A percentile compares a stretch with the other conserved stretches of the same genome.
Conservation (phyloP, 2,113 vertebrate species). For the Romanogobio albipinnatus region DNA sequence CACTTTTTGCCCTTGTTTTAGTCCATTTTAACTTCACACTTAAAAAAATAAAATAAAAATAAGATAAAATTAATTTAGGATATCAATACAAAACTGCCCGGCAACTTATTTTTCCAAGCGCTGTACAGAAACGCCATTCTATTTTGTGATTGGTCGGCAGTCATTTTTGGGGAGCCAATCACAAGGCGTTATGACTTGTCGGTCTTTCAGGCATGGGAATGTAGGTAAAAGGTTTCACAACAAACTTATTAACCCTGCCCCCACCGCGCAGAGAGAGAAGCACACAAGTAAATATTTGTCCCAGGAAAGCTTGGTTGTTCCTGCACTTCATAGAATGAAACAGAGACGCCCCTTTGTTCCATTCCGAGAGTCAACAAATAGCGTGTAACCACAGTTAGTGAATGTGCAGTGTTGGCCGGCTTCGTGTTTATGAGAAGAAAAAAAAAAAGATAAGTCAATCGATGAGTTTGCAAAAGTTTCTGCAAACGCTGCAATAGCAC, state of each 20-base stretch:
- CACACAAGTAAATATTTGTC: slow-evolving; percentile 54
- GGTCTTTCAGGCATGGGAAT: slow-evolving; percentile 58
- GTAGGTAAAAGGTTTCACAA: slow-evolving; percentile 74
- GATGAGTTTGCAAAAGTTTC: neutral
- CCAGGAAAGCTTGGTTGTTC: slow-evolving; percentile 6
- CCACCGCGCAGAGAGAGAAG: slow-evolving; percentile 3
- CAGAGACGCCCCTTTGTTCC: slow-evolving; percentile 21
- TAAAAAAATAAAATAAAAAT: neutral
- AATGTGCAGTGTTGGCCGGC: neutral
- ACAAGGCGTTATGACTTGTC: slow-evolving; percentile 13
- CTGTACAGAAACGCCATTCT: slow-evolving; percentile 39
- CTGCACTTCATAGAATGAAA: slow-evolving; percentile 1
- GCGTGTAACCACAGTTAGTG: neutral
- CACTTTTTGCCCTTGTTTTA: neutral
- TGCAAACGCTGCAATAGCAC: neutral
- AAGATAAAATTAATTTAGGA: neutral
- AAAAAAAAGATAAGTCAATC: neutral
- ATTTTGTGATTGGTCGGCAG: slow-evolving; percentile 64
- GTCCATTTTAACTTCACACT: neutral
- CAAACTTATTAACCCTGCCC: slow-evolving; percentile 63
- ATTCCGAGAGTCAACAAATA: neutral
- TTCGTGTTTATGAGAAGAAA: neutral
- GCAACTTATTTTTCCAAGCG: slow-evolving; percentile 32
- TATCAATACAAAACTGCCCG: neutral
- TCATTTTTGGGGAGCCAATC: slow-evolving; percentile 60